Evolutionary conservation across 2,113 vertebrate genomes (phyloP).

Genomic region (Plecotus auritus): DNA sequence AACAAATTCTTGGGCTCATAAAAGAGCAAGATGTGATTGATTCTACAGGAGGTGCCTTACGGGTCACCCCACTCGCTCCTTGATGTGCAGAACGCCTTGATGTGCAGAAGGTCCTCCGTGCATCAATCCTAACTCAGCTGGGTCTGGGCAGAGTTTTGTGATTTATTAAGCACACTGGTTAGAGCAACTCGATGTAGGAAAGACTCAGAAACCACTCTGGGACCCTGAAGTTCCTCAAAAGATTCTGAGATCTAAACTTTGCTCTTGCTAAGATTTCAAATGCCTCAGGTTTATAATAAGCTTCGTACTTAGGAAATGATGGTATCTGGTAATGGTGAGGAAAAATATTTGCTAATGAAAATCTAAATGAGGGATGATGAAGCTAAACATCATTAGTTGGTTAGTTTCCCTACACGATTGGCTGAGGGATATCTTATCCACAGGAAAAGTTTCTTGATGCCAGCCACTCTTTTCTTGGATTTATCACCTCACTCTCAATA

Average conservation of each 20-base stretch:
- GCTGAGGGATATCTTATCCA: neutral
- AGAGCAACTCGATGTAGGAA: neutral
- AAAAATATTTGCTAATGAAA: conserved; percentile 67
- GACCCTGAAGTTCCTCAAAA: conserved; percentile 12
- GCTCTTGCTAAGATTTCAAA: neutral
- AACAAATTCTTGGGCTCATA: conserved; percentile 29
- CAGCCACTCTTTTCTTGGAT: conserved; percentile 50
- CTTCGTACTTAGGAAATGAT: conserved; percentile 46
- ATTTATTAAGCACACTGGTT: conserved; percentile 64
- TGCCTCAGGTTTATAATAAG: conserved; percentile 40
- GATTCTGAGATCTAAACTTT: neutral
- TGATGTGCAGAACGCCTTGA: neutral
- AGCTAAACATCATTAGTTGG: conserved; percentile 21
- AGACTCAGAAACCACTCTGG: conserved; percentile 24
- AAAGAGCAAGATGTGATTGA: conserved; percentile 25
- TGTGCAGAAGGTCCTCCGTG: neutral
- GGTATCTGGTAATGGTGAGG: conserved; percentile 28
- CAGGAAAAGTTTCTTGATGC: conserved; percentile 30
- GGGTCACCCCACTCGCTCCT: neutral
- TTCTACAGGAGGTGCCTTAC: neutral
- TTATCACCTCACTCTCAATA: conserved; percentile 63
- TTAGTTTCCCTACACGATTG: conserved; percentile 47
- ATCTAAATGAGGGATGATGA: conserved; percentile 41
- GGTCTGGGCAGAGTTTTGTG: conserved; percentile 39
- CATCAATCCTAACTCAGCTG: neutral